Conservation (phyloP, 1,140 invertebrate genomes). For the Mamestra configurata region DNA sequence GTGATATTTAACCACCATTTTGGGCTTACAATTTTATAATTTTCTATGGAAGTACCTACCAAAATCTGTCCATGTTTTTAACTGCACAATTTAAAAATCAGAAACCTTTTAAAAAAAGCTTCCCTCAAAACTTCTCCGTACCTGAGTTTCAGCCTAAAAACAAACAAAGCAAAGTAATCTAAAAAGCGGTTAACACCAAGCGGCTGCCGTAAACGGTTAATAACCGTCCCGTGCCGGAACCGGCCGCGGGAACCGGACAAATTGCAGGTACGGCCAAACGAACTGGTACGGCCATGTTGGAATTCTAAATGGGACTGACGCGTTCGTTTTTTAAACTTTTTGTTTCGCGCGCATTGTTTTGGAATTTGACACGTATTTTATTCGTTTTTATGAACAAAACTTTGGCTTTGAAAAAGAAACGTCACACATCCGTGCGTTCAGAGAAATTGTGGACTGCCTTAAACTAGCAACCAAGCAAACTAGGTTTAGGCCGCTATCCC, state of each 20-base stretch:
- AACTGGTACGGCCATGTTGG: background rate
- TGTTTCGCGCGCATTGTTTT: background rate
- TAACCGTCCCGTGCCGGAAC: conserved; percentile 36
- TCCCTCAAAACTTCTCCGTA: background rate
- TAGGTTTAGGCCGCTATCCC: no score
- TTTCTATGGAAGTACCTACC: no score
- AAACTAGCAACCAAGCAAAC: no score
- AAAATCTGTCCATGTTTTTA: no score
- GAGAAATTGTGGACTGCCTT: no score
- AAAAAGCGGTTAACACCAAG: conserved; percentile 39
- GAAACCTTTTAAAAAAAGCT: background rate
- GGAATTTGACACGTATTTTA: background rate
- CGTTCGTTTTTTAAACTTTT: background rate
- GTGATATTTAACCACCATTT: no score
- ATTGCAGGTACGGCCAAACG: conserved; percentile 36
- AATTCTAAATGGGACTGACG: background rate
- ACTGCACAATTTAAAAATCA: background rate
- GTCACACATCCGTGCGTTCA: no score
- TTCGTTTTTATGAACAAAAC: background rate
- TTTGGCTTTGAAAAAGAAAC: no score
- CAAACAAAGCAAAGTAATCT: conserved; percentile 38
- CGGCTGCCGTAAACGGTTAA: conserved; percentile 38
- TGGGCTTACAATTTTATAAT: no score
- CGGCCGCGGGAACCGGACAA: conserved; percentile 35
- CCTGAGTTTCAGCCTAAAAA: conserved; percentile 7